phyloP scores from a whole-genome alignment of 2,888 invertebrate genomes.

The Mythimna vitellina region DNA sequence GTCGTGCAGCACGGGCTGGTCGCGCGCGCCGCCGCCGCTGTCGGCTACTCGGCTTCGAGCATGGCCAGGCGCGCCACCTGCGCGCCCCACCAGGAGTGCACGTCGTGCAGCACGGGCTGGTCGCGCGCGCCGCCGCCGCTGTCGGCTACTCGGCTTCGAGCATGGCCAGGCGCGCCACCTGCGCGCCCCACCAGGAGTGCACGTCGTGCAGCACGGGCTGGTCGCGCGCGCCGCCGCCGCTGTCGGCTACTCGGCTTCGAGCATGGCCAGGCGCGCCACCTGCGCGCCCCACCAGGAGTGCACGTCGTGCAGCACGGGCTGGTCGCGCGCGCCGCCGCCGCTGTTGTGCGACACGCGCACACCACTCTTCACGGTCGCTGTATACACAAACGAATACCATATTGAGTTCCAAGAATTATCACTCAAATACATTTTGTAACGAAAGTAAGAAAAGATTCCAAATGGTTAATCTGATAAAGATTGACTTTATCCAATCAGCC shows the following conservation, averaged over 20 bases:
- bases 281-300: constrained; percentile 96
- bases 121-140: constrained; percentile 55
- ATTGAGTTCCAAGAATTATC: too few relatives aligned
- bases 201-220: constrained; percentile 92
- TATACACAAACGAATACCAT: neutral
- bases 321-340: constrained; percentile 62
- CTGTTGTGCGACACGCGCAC: constrained; percentile 62
- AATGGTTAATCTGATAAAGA: neutral
- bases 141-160: constrained; percentile 32
- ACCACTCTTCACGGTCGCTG: constrained; percentile 75
- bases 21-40: too few relatives aligned
- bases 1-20: too few relatives aligned
- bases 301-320: constrained; percentile 92
- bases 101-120: constrained; percentile 92
- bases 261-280: constrained; percentile 22
- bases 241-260: constrained; percentile 32
- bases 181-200: constrained; percentile 96
- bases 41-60: constrained; percentile 32
- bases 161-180: constrained; percentile 69
- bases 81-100: constrained; percentile 96
- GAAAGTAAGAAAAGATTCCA: too few relatives aligned
- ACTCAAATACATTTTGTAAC: too few relatives aligned
- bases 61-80: constrained; percentile 78
- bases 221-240: constrained; percentile 57
- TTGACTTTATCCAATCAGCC: neutral